Evolutionary conservation across 2,113 vertebrate genomes (phyloP), one percentile per base, ranked within the genome.

Genomic region (Calidris pygmaea): DNA sequence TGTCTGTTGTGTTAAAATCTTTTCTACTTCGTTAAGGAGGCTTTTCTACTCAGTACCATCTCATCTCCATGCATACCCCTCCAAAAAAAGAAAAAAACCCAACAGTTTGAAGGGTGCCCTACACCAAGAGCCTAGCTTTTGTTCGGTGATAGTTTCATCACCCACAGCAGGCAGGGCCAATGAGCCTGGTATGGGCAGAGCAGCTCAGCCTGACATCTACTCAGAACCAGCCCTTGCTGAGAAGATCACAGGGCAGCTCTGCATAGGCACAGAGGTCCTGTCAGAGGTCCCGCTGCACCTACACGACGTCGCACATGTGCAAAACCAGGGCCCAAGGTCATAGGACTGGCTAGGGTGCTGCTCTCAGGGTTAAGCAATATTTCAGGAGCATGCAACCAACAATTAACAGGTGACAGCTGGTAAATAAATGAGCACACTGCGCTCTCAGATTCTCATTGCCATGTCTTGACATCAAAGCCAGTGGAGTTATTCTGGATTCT

Each of bases 81-180:
- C 21, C 8, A 23, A 3, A 17, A 41, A 62, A 83, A 26, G 7
- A 5, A 8, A 6, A 19, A 62, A 37, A 1, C 0, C 0, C 59
- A 48, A 6, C 6, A 45, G 3, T 67, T 17, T 32, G 41, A 35
- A 81, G 14, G 7, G 15, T 50, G 22, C n/a, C 39, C 6, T 45
- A 7, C 14, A 87, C 15, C 20, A 62, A 37, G 37, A 1, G 3
- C 27, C 32, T 30, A 20, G 35, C 34, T 79, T 92, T 56, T 76
- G 7, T 21, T 43, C 30, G 48, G 4, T 48, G 26, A 1, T 43
- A 13, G 15, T 4, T 83, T 16, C 24, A 27, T 23, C 0, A 2
- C 50, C 27, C 14, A 12, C 18, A 35, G 32, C 19, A 66, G 55
- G 24, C 50, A 71, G 41, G 35, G 52, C 11, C 23, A 8, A 4